phyloP scores from a whole-genome alignment of 2,113 vertebrate species.

The Pogona vitticeps region DNA sequence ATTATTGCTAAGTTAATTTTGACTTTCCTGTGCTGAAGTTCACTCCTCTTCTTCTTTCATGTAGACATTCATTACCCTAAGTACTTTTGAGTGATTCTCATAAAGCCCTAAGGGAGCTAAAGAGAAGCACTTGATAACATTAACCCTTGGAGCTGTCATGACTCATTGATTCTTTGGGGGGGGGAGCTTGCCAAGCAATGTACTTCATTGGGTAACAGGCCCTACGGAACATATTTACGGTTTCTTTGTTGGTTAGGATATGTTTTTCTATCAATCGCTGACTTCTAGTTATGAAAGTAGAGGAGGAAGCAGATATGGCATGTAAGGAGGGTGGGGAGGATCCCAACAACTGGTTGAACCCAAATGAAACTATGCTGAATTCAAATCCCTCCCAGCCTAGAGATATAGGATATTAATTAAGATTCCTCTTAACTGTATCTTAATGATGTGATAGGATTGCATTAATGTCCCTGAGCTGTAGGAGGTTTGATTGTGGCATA shows the following conservation, averaged over 20 bases:
- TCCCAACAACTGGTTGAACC: neutral
- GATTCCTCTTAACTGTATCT: too few relatives aligned
- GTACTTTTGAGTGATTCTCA: slow-evolving; percentile 18
- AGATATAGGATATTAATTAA: too few relatives aligned
- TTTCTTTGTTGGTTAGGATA: neutral
- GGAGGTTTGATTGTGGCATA: too few relatives aligned
- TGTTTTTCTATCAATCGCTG: neutral
- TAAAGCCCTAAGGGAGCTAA: neutral
- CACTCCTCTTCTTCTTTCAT: neutral
- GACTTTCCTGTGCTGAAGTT: neutral
- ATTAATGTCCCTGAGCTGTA: too few relatives aligned
- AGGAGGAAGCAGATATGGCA: neutral
- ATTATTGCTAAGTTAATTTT: slow-evolving; percentile 1
- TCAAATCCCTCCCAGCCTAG: too few relatives aligned
- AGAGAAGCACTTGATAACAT: neutral
- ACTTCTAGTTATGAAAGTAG: neutral
- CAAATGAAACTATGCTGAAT: too few relatives aligned
- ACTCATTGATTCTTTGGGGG: neutral
- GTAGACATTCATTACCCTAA: slow-evolving; percentile 11
- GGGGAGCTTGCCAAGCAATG: neutral
- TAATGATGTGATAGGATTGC: too few relatives aligned
- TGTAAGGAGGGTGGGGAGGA: neutral
- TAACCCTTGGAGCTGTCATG: neutral
- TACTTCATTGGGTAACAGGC: neutral
- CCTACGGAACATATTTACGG: neutral